A percentile compares a stretch with the other conserved stretches of the same genome.
These are phyloP conservation scores for Hydropsyche betteni DNA, from an alignment of 2,888 invertebrate species.

Conservation along the genomic window DNA sequence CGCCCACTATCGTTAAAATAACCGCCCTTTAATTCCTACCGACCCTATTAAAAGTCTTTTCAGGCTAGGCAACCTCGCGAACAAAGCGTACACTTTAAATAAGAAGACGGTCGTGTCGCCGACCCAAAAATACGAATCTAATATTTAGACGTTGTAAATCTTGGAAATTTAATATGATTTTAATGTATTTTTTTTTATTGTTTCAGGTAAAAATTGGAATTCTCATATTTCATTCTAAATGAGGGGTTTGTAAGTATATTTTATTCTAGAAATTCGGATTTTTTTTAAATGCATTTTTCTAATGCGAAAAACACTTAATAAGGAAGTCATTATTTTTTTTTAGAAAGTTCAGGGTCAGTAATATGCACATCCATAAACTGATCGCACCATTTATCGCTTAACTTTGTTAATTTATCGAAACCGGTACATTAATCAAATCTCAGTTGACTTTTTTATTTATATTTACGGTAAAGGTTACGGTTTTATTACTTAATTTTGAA, in stretches of 20 bases:
- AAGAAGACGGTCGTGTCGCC: background rate
- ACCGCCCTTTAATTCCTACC: conserved; percentile 35
- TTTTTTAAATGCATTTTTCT: no score
- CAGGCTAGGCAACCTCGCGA: conserved; percentile 26
- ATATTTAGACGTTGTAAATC: background rate
- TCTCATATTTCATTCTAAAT: background rate
- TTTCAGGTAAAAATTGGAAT: conserved; percentile 12
- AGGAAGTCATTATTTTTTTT: no score
- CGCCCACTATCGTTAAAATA: conserved; percentile 38
- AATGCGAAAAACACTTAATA: no score
- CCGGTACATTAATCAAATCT: no score
- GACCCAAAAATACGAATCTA: background rate
- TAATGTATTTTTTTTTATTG: conserved; percentile 4
- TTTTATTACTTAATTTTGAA: no score
- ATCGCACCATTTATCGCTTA: no score
- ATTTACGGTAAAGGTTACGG: no score
- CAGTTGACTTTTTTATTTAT: no score
- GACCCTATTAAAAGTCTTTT: conserved; percentile 38
- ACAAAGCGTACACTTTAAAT: conserved; percentile 21
- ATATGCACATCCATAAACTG: no score
- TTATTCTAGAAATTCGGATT: background rate
- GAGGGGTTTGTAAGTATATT: background rate
- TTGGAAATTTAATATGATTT: background rate
- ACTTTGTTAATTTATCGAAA: no score
- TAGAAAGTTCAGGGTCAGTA: no score